Percentiles rank a stretch among this genome's conserved stretches.
phyloP scores from a whole-genome alignment of 2,888 invertebrate species.

The Baronia brevicornis region DNA sequence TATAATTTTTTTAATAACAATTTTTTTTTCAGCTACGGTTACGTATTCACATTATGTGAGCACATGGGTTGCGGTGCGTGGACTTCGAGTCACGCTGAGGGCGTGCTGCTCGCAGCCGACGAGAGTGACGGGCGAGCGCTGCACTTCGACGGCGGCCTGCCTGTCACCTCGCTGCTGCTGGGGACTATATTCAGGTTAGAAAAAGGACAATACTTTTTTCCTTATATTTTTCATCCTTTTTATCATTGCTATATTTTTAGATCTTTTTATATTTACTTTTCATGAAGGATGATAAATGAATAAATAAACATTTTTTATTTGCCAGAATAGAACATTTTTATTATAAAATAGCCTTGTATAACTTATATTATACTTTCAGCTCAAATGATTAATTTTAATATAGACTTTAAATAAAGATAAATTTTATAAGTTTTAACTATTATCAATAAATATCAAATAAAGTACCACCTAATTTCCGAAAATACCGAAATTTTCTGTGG shows the following conservation, averaged over 20 bases:
- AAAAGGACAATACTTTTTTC: too few relatives aligned
- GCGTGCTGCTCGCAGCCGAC: constrained; percentile 95
- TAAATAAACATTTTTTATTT: too few relatives aligned
- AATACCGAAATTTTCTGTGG: too few relatives aligned
- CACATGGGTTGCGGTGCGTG: constrained; percentile 78
- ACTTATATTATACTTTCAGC: too few relatives aligned
- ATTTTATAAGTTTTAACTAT: too few relatives aligned
- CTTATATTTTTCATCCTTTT: too few relatives aligned
- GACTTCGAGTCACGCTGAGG: constrained; percentile 87
- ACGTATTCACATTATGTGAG: constrained; percentile 88
- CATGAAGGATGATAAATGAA: neutral
- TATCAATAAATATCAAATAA: too few relatives aligned
- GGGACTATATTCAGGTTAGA: constrained; percentile 70
- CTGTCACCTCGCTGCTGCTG: constrained; percentile 81
- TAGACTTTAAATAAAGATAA: neutral
- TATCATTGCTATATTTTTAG: too few relatives aligned
- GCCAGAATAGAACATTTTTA: too few relatives aligned
- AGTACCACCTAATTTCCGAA: too few relatives aligned
- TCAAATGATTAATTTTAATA: too few relatives aligned
- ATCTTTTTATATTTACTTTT: neutral
- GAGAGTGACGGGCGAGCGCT: constrained; percentile 92
- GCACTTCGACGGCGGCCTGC: constrained; percentile 94
- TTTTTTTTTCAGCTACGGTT: constrained; percentile 80
- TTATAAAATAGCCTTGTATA: too few relatives aligned
- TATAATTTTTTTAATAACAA: neutral